Conservation (phyloP, 1,140 invertebrate genomes). For the Pinna nobilis region DNA sequence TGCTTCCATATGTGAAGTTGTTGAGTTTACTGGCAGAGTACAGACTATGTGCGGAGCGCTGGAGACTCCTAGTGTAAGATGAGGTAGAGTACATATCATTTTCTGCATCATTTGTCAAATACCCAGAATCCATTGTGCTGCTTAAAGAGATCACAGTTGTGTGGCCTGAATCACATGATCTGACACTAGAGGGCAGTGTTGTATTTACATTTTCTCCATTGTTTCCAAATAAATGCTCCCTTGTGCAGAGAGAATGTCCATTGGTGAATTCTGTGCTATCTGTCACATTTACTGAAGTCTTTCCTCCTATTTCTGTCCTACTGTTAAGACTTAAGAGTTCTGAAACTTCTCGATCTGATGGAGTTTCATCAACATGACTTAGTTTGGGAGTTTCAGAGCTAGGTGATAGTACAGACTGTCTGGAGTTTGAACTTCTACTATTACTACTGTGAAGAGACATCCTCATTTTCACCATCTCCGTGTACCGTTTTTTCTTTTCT, state of each 20-base stretch:
- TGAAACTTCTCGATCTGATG: slow-evolving; percentile 35
- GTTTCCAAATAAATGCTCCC: too few species aligned
- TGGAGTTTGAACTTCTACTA: slow-evolving; percentile 14
- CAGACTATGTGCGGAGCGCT: slow-evolving; percentile 37
- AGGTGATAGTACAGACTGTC: slow-evolving; percentile 27
- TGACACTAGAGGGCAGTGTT: slow-evolving; percentile 28
- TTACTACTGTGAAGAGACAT: slow-evolving; percentile 35
- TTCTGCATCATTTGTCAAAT: slow-evolving; percentile 40
- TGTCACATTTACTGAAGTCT: background rate
- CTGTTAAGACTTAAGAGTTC: slow-evolving; percentile 33
- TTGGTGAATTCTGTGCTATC: too few species aligned
- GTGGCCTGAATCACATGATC: slow-evolving; percentile 42
- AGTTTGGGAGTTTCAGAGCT: slow-evolving; percentile 5
- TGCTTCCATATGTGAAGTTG: slow-evolving; percentile 1
- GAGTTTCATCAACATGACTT: slow-evolving; percentile 21
- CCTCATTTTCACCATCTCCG: slow-evolving; percentile 38
- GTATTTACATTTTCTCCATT: slow-evolving; percentile 17
- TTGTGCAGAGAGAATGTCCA: too few species aligned
- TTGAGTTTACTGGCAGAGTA: slow-evolving; percentile 26
- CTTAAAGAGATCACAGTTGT: slow-evolving; percentile 40
- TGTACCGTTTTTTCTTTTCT: slow-evolving; percentile 36
- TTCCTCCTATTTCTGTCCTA: background rate
- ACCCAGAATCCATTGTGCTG: slow-evolving; percentile 43
- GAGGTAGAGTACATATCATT: slow-evolving; percentile 38
- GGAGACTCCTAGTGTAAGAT: slow-evolving; percentile 39